Conservation (phyloP, 2,888 invertebrate species). For the Orthonychiurus folsomi region DNA sequence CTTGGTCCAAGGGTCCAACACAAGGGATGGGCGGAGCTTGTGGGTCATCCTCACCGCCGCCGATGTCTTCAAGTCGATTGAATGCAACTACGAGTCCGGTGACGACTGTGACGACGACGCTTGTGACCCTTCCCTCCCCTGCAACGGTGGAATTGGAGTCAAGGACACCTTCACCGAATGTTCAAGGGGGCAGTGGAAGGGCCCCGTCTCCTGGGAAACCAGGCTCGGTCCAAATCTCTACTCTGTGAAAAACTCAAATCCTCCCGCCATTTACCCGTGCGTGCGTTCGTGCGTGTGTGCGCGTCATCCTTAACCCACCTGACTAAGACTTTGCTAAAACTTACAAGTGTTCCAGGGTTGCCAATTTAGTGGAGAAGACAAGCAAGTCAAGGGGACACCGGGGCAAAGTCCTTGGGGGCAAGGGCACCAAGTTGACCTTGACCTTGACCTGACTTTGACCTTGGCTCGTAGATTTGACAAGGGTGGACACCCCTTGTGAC, state of each 20-base stretch:
- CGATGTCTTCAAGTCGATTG: conserved; percentile 26
- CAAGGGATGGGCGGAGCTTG: conserved; percentile 5
- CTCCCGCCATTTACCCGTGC: neutral
- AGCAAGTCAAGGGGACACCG: too few relatives aligned
- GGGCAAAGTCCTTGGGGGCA: too few relatives aligned
- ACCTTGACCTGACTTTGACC: too few relatives aligned
- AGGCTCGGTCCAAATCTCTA: conserved; percentile 38
- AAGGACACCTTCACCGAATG: conserved; percentile 36
- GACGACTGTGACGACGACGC: conserved; percentile 39
- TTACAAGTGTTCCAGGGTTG: too few relatives aligned
- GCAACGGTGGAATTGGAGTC: conserved; percentile 40
- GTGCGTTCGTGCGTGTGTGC: neutral
- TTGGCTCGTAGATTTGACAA: too few relatives aligned
- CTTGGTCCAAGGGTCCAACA: conserved; percentile 2
- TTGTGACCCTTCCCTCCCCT: conserved; percentile 39
- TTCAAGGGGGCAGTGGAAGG: conserved; percentile 14
- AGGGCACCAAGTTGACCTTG: too few relatives aligned
- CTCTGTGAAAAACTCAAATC: conserved; percentile 30
- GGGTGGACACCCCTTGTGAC: neutral
- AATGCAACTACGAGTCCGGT: conserved; percentile 38
- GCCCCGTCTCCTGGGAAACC: conserved; percentile 32
- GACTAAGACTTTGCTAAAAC: too few relatives aligned
- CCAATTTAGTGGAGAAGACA: too few relatives aligned
- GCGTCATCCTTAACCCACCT: neutral
- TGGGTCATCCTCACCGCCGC: conserved; percentile 10